Evolutionary conservation across 2,888 invertebrate genomes (phyloP).

Genomic region (Cosmia trapezina): DNA sequence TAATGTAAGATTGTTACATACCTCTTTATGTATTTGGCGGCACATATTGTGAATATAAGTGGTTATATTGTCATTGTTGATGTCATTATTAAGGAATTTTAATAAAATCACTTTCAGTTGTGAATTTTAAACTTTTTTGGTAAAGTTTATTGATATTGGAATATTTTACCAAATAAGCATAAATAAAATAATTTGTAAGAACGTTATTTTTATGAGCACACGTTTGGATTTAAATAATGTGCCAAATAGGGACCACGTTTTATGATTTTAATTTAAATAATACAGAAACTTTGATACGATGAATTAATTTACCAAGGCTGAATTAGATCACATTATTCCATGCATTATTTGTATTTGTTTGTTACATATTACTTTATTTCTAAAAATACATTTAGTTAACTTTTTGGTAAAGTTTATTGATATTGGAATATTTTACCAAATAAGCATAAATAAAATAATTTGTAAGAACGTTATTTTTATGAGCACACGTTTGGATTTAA

Average conservation of each 20-base stretch:
- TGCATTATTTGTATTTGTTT: neutral
- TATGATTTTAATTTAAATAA: neutral
- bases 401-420: neutral
- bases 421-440: neutral
- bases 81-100: constrained; percentile 31
- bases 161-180: neutral
- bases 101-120: constrained; percentile 25
- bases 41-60: constrained; percentile 27
- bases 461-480: neutral
- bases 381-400: too few species aligned
- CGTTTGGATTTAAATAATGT: neutral
- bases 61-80: neutral
- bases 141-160: neutral
- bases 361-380: neutral
- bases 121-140: constrained; percentile 28
- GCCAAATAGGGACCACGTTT: neutral
- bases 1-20: constrained; percentile 26
- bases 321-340: neutral
- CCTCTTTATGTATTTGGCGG: constrained; percentile 7
- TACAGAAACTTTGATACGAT: neutral
- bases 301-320: neutral
- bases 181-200: constrained; percentile 4
- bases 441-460: constrained; percentile 8
- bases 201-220: neutral
- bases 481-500: neutral